Base-by-base conservation (phyloP, 2,113 vertebrate species). In the Australoheros scitulus region DNA sequence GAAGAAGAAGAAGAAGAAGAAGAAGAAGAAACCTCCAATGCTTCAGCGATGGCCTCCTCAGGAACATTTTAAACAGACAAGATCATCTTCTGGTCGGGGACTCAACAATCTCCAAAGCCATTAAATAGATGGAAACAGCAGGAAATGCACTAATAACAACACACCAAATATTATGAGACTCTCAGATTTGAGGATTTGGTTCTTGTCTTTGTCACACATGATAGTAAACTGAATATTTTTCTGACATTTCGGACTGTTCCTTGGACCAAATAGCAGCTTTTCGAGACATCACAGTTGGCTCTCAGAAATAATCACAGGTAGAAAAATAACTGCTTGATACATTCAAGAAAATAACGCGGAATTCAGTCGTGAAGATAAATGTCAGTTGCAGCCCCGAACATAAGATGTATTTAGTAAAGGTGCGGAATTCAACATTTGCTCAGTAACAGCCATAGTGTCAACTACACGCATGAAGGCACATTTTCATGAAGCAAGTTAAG, bases 11-110 rank as follows among this genome's bases (percentile, higher is more conserved):
- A 29, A 29, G 29, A 29, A 17, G 2, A 26, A 47, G 2, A 38
- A 20, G 0, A 36, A 47, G 20, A 72, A n/a, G n/a, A 55, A 72
- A 72, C 2, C 8, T 63, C 7, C 50, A 59, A 1, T 7, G 55
- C 7, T 50, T 29, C 4, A 1, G 13, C 24, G 52, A 55, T 65
- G 55, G 29, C 38, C 57, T 64, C 6, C 26, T 15, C 24, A 52
- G 43, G 24, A 52, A 8, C 20, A 50, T 64, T 61, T 43, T 55
- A 43, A 50, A 9, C 38, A 47, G 10, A 50, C 72, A n/a, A 74
- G 55, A 24, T 14, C 0, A 0, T 32, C 17, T 77, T 65, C 6
- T 41, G 0, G 9, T 10, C 11, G n/a, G 50, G 2, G 58, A 15
- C 8, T 76, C 38, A 11, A 26, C 18, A 52, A 41, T 52, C 43